Base-by-base conservation (phyloP, 2,113 vertebrate genomes). In the zebrafish (Danio rerio) region DNA sequence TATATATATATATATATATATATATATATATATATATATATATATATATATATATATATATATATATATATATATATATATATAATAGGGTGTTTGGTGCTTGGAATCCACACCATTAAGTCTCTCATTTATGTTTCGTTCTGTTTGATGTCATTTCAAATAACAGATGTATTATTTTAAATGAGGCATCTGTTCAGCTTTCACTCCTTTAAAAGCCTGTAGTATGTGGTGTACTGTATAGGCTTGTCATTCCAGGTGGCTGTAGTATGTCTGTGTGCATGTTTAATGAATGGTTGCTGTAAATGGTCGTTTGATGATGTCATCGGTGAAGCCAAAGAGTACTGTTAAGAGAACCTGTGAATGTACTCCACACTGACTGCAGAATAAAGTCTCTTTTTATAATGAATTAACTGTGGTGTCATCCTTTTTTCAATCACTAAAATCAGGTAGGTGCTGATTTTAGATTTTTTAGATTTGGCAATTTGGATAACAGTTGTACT, bases 361-460 rank as follows among this genome's bases (percentile, higher is more conserved):
- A 81, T 86, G 78, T 85, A 71, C 18, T 89, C 56, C 21, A 56
- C 15, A 66, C 77, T 13, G 6, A 40, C 77, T 80, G 50, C 82
- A 68, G 13, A 91, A 86, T 89, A 91, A 88, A 89, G 31, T 50
- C 2, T 16, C 18, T 87, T 87, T 83, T 86, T 31, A 62, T 31
- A 65, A 53, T 83, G 47, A 69, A 45, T 47, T 47, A n/a, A 7
- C n/a, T 45, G 43, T 76, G 7, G 3, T 31, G 31, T 31, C 31
- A 3, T 31, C 31, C 31, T 31, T 31, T 31, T 31, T 3, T 31
- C 45, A 13, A 58, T 45, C 2, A 9, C 5, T 66, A n/a, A 66
- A 66, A 68, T 68, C 2, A 68, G 15, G 63, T 66, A 9, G 4
- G 10, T 9, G 1, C 9, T 68, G 42, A 9, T n/a, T n/a, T n/a